Base-by-base conservation (phyloP, 1,140 invertebrate genomes). In the Venturia canescens region DNA sequence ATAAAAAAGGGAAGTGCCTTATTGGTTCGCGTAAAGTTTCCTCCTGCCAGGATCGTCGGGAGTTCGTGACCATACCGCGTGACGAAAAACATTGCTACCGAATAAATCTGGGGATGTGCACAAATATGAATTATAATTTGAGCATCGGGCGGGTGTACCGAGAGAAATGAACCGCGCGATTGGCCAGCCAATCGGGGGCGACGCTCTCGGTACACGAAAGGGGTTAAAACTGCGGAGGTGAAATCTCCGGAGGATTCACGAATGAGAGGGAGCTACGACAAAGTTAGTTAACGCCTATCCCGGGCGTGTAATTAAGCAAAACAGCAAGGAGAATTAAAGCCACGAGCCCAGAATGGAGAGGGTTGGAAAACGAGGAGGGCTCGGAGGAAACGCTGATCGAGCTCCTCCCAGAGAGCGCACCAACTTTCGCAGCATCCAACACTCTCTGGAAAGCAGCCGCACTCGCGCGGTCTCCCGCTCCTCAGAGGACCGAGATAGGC, bases 201-300 rank as follows among this genome's bases (percentile, higher is more conserved):
- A 72, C 72, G 77, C 48, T 80, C 70, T 81, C 23, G 11, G 38
- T 48, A n/a, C 70, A 16, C 31, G 34, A 27, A 29, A 81, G 80
- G 80, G 82, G 82, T 79, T 44, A 44, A 44, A 74, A 23, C 26
- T 21, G 57, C 21, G 38, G 38, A 44, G 38, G 38, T 34, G 0
- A 27, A 18, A 29, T 26, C 21, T 26, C 23, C 3, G 7, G 15
- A 23, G 38, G 7, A 11, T 44, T 44, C 38, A 27, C 38, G 18
- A 72, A 72, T 69, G 50, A 57, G 66, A 53, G 70, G 27, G 76
- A 63, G 60, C 11, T 11, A 15, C 38, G 79, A 63, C 21, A 78
- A 77, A 80, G 83, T 83, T 83, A 78, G 83, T 83, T 83, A 83
- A 83, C 83, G 83, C 83, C 83, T 83, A 70, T 74, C 34, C 18